phyloP scores from a whole-genome alignment of 2,113 vertebrate species.

The Hiodon tergisus region DNA sequence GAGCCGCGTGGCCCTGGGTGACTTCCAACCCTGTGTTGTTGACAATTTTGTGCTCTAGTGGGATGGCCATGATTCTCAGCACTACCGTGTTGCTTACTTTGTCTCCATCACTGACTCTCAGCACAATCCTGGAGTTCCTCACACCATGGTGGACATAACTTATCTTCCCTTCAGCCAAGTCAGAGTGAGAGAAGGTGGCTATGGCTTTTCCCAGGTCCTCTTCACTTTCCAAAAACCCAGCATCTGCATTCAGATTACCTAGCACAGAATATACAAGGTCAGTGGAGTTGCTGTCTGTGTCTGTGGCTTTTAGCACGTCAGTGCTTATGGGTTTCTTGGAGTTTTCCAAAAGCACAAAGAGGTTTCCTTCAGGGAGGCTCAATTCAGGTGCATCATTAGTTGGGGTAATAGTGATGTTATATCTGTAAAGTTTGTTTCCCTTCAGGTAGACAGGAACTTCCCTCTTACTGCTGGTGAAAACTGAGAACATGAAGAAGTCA shows the following conservation, averaged over 20 bases:
- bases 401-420: constrained; percentile 70
- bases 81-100: constrained; percentile 84
- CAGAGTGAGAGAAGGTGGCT: constrained; percentile 64
- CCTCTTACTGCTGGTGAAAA: constrained; percentile 69
- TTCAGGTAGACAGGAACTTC: constrained; percentile 62
- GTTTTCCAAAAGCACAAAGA: constrained; percentile 75
- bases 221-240: constrained; percentile 77
- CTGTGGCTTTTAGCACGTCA: constrained; percentile 66
- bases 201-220: constrained; percentile 61
- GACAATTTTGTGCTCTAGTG: constrained; percentile 69
- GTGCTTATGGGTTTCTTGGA: constrained; percentile 73
- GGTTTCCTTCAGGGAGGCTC: constrained; percentile 72
- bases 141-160: constrained; percentile 73
- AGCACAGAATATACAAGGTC: constrained; percentile 72
- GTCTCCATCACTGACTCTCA: constrained; percentile 80
- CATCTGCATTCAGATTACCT: constrained; percentile 72
- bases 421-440: constrained; percentile 57
- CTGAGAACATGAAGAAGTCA: constrained; percentile 75
- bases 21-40: constrained; percentile 69
- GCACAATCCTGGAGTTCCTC: constrained; percentile 76
- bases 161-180: constrained; percentile 67
- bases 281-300: constrained; percentile 67
- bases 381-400: constrained; percentile 80
- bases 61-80: constrained; percentile 70
- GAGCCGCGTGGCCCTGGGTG: constrained; percentile 59